These are phyloP conservation scores for Halcyon senegalensis DNA, from an alignment of 2,113 vertebrate genomes.

Conservation along the genomic window DNA sequence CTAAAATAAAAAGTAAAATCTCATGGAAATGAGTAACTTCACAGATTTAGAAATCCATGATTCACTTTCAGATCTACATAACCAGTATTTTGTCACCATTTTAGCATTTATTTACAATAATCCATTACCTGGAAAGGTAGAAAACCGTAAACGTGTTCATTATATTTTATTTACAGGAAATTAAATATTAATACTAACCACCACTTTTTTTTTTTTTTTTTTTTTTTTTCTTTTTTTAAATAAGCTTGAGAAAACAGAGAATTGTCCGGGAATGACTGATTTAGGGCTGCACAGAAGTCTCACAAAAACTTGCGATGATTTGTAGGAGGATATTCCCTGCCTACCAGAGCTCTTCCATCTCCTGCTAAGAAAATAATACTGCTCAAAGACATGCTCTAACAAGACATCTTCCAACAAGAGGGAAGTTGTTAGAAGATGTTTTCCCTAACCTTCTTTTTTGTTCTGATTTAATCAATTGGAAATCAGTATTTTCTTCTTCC, in stretches of 20 bases:
- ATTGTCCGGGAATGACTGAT: neutral
- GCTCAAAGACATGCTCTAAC: neutral
- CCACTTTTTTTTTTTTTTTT: too few species aligned
- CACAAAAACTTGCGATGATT: neutral
- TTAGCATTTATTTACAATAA: neutral
- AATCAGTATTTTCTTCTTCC: neutral
- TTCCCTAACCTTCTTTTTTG: neutral
- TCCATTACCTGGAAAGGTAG: neutral
- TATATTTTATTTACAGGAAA: neutral
- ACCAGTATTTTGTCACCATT: neutral
- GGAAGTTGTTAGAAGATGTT: neutral
- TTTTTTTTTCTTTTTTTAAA: neutral
- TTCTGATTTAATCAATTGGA: neutral
- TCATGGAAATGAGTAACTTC: neutral
- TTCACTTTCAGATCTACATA: neutral
- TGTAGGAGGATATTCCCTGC: neutral
- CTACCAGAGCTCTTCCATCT: neutral
- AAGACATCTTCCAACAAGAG: neutral
- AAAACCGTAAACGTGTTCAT: neutral
- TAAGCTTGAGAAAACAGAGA: neutral
- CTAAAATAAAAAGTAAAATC: constrained; percentile 61
- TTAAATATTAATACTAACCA: neutral
- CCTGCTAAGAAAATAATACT: neutral
- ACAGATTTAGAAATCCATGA: neutral
- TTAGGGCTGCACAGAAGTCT: neutral